Base-by-base conservation (phyloP, 2,113 vertebrate species). In the Rhinolophus ferrumequinum region DNA sequence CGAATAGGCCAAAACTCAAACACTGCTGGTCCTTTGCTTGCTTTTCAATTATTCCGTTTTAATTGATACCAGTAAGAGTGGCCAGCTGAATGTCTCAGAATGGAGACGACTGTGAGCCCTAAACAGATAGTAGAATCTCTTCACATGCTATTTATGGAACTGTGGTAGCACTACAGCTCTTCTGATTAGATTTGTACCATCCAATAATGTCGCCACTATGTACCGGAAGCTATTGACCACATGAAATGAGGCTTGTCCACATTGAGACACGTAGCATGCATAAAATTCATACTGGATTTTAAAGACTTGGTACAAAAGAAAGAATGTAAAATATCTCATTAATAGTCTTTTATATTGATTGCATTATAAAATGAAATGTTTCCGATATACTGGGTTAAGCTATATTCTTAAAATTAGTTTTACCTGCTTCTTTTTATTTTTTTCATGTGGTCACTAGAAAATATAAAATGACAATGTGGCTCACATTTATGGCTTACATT, bases 361-460 rank as follows among this genome's bases (percentile, higher is more conserved):
- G 2, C 13, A 52, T 18, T 10, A 69, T 77, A 24, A 62, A 89
- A 69, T 92, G 35, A n/a, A 60, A 83, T 64, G 16, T 38, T 56
- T 77, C 47, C 12, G 8, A 19, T 47, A 35, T 67, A 58, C 4
- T 75, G 64, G 33, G n/a, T 56, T 88, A 75, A 77, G 76, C 0
- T 26, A 38, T 76, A 81, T 69, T 77, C 54, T 15, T 81, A 84
- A 95, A 94, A 80, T 62, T 70, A 18, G 72, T 70, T 87, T 83
- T 60, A 54, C 44, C 19, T 83, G 4, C 82, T 79, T 73, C n/a
- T 60, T 60, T 94, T 22, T 54, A 26, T 60, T n/a, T 83, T 82
- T n/a, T 15, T 24, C 72, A 76, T 35, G 5, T 38, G n/a, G 26
- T 19, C 54, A 28, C 41, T 88, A 24, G 33, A 67, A 54, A 73